Percentiles rank a stretch among this genome's conserved stretches.
These are phyloP conservation scores for Sphaerophoria rueppellii DNA, from an alignment of 2,888 invertebrate species.

Conservation along the genomic window DNA sequence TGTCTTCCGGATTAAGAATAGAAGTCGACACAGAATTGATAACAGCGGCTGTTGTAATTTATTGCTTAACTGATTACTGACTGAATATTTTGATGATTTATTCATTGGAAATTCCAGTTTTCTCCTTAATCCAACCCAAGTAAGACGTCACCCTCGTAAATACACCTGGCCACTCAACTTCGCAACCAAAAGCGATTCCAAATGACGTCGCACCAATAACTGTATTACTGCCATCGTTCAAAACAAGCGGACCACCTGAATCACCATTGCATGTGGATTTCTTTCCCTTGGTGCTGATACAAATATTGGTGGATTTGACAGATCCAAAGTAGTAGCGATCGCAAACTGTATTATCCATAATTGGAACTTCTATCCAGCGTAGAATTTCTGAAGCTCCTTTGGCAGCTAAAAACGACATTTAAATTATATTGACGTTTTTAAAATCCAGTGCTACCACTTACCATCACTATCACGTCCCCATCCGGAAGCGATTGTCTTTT, in stretches of 20 bases:
- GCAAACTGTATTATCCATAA: constrained; percentile 76
- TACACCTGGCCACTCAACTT: constrained; percentile 79
- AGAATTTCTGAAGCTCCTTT: constrained; percentile 74
- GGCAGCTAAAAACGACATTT: constrained; percentile 28
- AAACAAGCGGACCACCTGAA: constrained; percentile 80
- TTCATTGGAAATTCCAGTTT: constrained; percentile 75
- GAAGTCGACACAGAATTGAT: too few relatives aligned
- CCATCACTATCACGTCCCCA: constrained; percentile 79
- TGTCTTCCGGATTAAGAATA: too few relatives aligned
- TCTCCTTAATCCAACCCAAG: constrained; percentile 78
- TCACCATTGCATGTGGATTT: constrained; percentile 80
- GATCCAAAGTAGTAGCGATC: constrained; percentile 74
- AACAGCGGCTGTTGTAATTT: too few relatives aligned
- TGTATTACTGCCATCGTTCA: constrained; percentile 74
- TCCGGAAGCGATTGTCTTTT: constrained; percentile 77
- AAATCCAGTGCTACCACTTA: constrained; percentile 41
- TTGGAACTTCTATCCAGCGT: constrained; percentile 75
- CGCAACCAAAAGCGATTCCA: constrained; percentile 79
- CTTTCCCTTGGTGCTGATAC: constrained; percentile 77
- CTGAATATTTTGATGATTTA: constrained; percentile 44
- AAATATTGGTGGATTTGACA: constrained; percentile 75
- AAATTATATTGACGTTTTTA: neutral
- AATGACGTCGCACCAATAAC: constrained; percentile 80
- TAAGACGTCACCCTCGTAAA: constrained; percentile 79
- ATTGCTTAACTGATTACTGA: too few relatives aligned